Evolutionary conservation across 2,888 invertebrate genomes (phyloP).

Genomic region (Limenitis camilla): DNA sequence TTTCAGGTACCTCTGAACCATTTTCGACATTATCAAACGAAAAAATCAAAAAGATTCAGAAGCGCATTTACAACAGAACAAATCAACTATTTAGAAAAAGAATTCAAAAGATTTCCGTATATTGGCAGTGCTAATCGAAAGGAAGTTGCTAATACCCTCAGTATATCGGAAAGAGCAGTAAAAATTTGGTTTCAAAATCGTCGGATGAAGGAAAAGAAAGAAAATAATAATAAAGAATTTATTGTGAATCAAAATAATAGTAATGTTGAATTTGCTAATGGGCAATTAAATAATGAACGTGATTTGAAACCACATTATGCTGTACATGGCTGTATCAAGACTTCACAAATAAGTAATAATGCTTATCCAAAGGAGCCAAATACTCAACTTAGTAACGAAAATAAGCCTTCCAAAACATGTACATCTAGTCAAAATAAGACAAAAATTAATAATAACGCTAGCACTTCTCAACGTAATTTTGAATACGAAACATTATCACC

Average conservation of each 20-base stretch:
- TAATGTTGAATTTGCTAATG: slow-evolving; percentile 29
- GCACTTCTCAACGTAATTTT: background rate
- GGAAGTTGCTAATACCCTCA: slow-evolving; percentile 77
- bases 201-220: slow-evolving; percentile 83
- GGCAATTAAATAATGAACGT: slow-evolving; percentile 36
- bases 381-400: background rate
- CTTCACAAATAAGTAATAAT: slow-evolving; percentile 32
- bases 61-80: slow-evolving; percentile 85
- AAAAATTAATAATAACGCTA: background rate
- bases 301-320: slow-evolving; percentile 35
- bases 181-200: slow-evolving; percentile 92
- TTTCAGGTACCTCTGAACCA: slow-evolving; percentile 18
- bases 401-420: background rate
- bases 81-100: slow-evolving; percentile 81
- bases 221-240: slow-evolving; percentile 37
- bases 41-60: slow-evolving; percentile 49
- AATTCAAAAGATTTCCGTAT: slow-evolving; percentile 80
- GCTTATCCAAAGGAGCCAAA: slow-evolving; percentile 7
- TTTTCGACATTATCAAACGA: slow-evolving; percentile 1
- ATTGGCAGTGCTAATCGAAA: slow-evolving; percentile 79
- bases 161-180: slow-evolving; percentile 81
- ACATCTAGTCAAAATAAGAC: background rate
- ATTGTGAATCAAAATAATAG: slow-evolving; percentile 27
- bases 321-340: slow-evolving; percentile 11
- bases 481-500: background rate